These are phyloP conservation scores for Drosophila azteca DNA, from an alignment of 1,140 invertebrate genomes.

Conservation along the genomic window DNA sequence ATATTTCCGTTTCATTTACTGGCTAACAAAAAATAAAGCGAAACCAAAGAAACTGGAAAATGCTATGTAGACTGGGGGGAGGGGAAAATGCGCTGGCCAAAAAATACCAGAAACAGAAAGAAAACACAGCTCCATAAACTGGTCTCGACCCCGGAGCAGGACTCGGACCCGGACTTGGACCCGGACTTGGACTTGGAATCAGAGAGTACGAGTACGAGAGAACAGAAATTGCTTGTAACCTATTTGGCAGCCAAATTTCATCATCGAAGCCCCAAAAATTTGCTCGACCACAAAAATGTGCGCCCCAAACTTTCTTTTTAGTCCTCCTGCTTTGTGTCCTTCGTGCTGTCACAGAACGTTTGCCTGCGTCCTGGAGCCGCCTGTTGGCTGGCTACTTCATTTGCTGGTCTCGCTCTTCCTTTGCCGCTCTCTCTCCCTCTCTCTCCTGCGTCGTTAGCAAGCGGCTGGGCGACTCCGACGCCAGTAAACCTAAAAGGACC, in stretches of 20 bases:
- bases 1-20: conserved; percentile 82
- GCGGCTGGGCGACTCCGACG: no score
- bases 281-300: conserved; percentile 80
- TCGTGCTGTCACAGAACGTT: conserved; percentile 46
- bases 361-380: conserved; percentile 42
- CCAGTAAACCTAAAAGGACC: conserved; percentile 35
- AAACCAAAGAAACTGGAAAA: conserved; percentile 14
- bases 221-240: conserved; percentile 80
- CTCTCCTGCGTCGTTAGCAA: conserved; percentile 31
- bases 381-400: conserved; percentile 70
- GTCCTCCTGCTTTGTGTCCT: conserved; percentile 30
- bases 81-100: conserved; percentile 65
- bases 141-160: conserved; percentile 50
- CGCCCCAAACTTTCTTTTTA: conserved; percentile 73
- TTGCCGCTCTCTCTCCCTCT: conserved; percentile 33
- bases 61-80: conserved; percentile 45
- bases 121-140: conserved; percentile 71
- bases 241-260: conserved; percentile 80
- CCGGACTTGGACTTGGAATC: not conserved
- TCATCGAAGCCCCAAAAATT: conserved; percentile 81
- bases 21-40: conserved; percentile 52
- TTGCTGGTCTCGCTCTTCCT: conserved; percentile 63
- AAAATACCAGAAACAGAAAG: conserved; percentile 57
- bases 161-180: not conserved
- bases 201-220: no score